Percentiles rank a stretch among this genome's conserved stretches.
phyloP scores from a whole-genome alignment of 64 coral and sea anemone genomes.

The Montipora cactus region DNA sequence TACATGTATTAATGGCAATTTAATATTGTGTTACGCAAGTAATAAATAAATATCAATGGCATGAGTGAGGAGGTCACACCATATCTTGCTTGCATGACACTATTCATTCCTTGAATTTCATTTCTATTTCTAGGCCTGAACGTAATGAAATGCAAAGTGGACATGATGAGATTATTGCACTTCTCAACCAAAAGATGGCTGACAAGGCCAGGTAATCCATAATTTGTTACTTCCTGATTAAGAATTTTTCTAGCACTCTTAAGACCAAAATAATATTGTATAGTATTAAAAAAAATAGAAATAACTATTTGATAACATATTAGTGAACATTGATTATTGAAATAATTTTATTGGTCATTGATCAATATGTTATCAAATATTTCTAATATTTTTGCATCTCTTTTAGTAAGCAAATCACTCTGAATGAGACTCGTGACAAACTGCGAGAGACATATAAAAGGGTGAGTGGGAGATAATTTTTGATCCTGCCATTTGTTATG shows the following conservation, averaged over 20 bases:
- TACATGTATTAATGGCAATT: too few species aligned
- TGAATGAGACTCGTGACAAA: conserved; percentile 96
- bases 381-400: background rate
- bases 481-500: too few species aligned
- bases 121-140: conserved; percentile 71
- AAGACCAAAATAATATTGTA: too few species aligned
- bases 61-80: background rate
- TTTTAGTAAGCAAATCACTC: conserved; percentile 93
- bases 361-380: background rate
- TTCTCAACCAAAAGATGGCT: conserved; percentile 99
- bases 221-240: background rate
- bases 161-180: conserved; percentile 93
- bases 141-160: conserved; percentile 91
- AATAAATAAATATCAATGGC: too few species aligned
- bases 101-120: background rate
- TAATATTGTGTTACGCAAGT: too few species aligned
- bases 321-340: too few species aligned
- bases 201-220: conserved; percentile 93
- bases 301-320: too few species aligned
- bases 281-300: too few species aligned
- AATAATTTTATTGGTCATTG: too few species aligned
- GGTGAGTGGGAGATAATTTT: conserved; percentile 51
- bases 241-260: background rate
- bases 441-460: conserved; percentile 93
- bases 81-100: too few species aligned